These are phyloP conservation scores for Odontocolon sp. DNA, from an alignment of 2,888 invertebrate genomes.

Conservation along the genomic window DNA sequence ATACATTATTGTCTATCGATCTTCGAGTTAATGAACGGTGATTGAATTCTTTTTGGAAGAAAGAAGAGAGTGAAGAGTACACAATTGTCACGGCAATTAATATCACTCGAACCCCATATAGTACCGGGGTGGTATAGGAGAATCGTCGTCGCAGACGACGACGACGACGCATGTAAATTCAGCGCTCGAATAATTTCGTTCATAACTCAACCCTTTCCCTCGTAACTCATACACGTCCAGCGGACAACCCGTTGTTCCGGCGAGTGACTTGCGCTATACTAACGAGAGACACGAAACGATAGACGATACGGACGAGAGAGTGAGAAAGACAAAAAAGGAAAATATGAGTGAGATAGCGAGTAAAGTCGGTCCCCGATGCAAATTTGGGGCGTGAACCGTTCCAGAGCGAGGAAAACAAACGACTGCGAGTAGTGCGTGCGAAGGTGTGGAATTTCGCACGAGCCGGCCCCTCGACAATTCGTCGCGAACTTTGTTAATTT, in stretches of 20 bases:
- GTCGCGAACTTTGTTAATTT: conserved; percentile 4
- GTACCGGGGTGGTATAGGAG: background rate
- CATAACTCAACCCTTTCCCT: conserved; percentile 80
- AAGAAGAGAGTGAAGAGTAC: background rate
- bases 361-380: conserved; percentile 39
- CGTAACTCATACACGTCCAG: conserved; percentile 73
- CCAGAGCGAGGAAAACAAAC: conserved; percentile 59
- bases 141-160: conserved; percentile 23
- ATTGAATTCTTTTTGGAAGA: background rate
- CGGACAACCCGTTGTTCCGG: conserved; percentile 53
- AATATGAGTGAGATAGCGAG: background rate
- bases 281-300: conserved; percentile 40
- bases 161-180: conserved; percentile 74
- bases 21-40: too few relatives aligned
- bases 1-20: too few relatives aligned
- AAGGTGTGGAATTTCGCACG: conserved; percentile 57
- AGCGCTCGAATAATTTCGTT: conserved; percentile 78
- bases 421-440: conserved; percentile 42
- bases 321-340: background rate
- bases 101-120: conserved; percentile 71
- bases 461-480: conserved; percentile 21
- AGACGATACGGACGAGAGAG: background rate
- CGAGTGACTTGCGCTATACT: conserved; percentile 65
- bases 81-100: conserved; percentile 70
- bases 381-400: conserved; percentile 60